Percentiles rank a stretch among this genome's conserved stretches.
Conservation (phyloP, 53 echinoderm and acorn worm genomes). For the Paracentrotus lividus region DNA sequence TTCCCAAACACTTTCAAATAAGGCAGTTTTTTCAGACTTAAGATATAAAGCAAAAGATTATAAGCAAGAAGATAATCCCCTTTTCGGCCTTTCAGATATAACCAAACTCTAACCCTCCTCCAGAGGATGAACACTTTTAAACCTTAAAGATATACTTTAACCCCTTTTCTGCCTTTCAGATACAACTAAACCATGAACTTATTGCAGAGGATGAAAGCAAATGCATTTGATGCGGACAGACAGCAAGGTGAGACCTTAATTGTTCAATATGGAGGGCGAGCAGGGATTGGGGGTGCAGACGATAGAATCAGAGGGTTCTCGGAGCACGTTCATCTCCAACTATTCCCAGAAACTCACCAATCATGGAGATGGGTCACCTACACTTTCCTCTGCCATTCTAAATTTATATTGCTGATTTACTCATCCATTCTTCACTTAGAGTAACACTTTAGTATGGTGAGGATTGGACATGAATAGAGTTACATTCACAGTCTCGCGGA, state of each 20-base stretch:
- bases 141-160: no score
- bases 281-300: background rate
- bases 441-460: slow-evolving; percentile 20
- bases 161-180: background rate
- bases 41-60: background rate
- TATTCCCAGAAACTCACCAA: slow-evolving; percentile 17
- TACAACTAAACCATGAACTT: background rate
- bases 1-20: no score
- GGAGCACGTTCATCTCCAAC: background rate
- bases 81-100: background rate
- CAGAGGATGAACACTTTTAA: no score
- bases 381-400: slow-evolving; percentile 42
- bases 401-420: slow-evolving; percentile 4
- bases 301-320: background rate
- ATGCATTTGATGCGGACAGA: slow-evolving; percentile 27
- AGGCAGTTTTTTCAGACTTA: no score
- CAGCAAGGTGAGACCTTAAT: slow-evolving; percentile 32
- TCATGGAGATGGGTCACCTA: background rate
- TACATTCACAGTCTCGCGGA: slow-evolving; percentile 22
- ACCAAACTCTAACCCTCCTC: background rate
- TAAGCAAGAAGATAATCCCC: background rate
- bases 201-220: background rate
- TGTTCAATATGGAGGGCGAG: background rate
- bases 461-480: slow-evolving; percentile 13
- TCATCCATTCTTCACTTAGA: slow-evolving; percentile 28